Conservation (phyloP, 2,797 vertebrate species). For the Pampus argenteus region DNA sequence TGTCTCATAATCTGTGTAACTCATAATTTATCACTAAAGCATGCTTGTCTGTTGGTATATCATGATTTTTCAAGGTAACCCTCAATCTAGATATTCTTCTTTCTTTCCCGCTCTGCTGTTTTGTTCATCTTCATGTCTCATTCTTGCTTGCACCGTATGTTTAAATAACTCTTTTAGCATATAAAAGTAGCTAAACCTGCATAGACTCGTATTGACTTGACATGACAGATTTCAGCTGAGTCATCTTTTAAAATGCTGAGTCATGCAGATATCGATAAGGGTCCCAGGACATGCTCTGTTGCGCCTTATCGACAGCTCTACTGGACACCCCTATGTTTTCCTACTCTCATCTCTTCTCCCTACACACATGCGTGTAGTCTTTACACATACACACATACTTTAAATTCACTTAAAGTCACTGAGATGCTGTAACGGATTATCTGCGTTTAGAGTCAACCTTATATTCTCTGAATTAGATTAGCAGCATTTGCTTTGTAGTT, state of each 20-base stretch:
- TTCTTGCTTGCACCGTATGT: background rate
- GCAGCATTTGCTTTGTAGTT: conserved; percentile 40
- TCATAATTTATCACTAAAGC: conserved; percentile 19
- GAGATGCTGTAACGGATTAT: conserved; percentile 26
- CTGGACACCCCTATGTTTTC: conserved; percentile 17
- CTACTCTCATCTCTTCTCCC: conserved; percentile 15
- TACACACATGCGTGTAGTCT: background rate
- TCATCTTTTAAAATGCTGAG: conserved; percentile 54
- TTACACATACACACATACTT: conserved; percentile 6
- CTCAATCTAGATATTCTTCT: background rate
- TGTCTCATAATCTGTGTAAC: background rate
- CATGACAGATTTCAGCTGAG: conserved; percentile 49
- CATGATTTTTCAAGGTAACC: too few species aligned
- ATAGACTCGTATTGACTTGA: conserved; percentile 38
- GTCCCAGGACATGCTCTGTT: conserved; percentile 23
- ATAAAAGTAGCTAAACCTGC: conserved; percentile 22
- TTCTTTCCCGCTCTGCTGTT: background rate
- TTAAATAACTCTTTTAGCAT: conserved; percentile 13
- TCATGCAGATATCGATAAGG: conserved; percentile 41
- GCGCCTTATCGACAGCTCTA: conserved; percentile 33
- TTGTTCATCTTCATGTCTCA: background rate
- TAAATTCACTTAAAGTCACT: conserved; percentile 31
- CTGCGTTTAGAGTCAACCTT: conserved; percentile 19
- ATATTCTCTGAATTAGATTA: conserved; percentile 31
- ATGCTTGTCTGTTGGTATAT: too few species aligned